Base-by-base conservation (phyloP, 2,797 vertebrate species). In the Caiman crocodilus region DNA sequence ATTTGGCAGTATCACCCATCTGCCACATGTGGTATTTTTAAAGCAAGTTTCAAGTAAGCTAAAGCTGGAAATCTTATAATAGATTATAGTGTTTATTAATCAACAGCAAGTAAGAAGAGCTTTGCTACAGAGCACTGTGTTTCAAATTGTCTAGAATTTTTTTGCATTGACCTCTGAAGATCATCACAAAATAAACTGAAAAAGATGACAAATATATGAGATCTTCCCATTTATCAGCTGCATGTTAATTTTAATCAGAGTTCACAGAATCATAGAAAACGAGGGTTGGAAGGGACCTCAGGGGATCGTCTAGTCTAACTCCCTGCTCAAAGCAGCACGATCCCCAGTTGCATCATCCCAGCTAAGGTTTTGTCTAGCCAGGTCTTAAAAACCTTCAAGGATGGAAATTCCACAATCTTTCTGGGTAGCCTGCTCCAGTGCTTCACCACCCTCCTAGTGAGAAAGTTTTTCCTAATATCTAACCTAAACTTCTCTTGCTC, bases 61-160 rank as follows among this genome's bases (percentile, higher is more conserved):
- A 93, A 84, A 88, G 50, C 71, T 89, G 85, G 32, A 78, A 92
- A 76, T 83, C 82, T 91, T 58, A 42, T 21, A 83, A 87, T 84
- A 89, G 50, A 64, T 32, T 55, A 92, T 90, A 83, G 77, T 84
- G 92, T 81, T 96, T 91, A 91, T 91, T 96, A 93, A 95, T 93
- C 85, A 93, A 67, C 78, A 91, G 79, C 55, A 90, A 95, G 88
- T 83, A 96, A 93, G 79, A 89, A 87, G 83, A 32, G 57, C 84
- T 90, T 8, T 67, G 59, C 82, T 90, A 75, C 76, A 82, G 79
- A 90, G 59, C 9, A 15, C 32, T 76, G 93, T 76, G 58, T 87
- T 92, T 89, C 65, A 87, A 77, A 89, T 93, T 71, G 67, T 61
- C 94, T 90, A n/a, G 73, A 55, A 84, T 7, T 76, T 26, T 82